A percentile compares a stretch with the other conserved stretches of the same genome.
These are phyloP conservation scores for Mesorhabditis sp. DNA, from an alignment of 2,888 invertebrate species.

Conservation along the genomic window DNA sequence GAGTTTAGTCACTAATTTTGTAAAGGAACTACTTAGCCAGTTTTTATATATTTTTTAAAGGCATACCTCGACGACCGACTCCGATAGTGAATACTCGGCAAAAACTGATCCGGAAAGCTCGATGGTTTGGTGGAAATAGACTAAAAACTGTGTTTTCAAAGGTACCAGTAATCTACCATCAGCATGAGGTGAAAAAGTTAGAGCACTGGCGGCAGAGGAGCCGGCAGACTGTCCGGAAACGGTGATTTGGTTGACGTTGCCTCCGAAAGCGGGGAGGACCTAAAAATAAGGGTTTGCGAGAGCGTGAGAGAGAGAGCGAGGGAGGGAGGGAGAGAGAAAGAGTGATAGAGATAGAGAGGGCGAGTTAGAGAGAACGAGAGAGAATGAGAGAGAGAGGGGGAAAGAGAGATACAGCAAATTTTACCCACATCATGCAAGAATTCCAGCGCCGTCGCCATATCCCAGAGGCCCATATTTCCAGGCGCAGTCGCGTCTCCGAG, in stretches of 20 bases:
- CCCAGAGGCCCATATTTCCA: conserved; percentile 44
- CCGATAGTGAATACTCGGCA: conserved; percentile 32
- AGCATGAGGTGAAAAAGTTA: conserved; percentile 39
- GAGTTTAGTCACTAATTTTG: too few species aligned
- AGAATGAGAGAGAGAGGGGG: too few species aligned
- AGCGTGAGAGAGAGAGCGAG: too few species aligned
- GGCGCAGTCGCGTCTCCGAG: conserved; percentile 33
- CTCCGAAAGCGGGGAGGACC: conserved; percentile 39
- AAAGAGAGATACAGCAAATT: too few species aligned
- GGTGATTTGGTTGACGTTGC: conserved; percentile 33
- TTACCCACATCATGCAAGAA: conserved; percentile 18
- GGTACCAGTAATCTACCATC: conserved; percentile 25
- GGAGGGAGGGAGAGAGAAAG: not conserved
- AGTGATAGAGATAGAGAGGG: not conserved
- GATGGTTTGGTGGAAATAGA: conserved; percentile 37
- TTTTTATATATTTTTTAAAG: too few species aligned
- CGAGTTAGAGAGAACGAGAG: not conserved
- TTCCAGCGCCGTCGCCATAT: conserved; percentile 34
- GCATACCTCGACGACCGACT: conserved; percentile 28
- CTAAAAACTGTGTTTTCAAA: conserved; percentile 17
- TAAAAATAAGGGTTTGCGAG: not conserved
- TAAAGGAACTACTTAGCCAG: too few species aligned
- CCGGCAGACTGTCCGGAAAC: conserved; percentile 39
- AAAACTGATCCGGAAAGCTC: conserved; percentile 40
- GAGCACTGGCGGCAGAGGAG: conserved; percentile 32